Evolutionary conservation across 2,797 vertebrate genomes (phyloP).

Genomic region (Gymnothorax javanicus): DNA sequence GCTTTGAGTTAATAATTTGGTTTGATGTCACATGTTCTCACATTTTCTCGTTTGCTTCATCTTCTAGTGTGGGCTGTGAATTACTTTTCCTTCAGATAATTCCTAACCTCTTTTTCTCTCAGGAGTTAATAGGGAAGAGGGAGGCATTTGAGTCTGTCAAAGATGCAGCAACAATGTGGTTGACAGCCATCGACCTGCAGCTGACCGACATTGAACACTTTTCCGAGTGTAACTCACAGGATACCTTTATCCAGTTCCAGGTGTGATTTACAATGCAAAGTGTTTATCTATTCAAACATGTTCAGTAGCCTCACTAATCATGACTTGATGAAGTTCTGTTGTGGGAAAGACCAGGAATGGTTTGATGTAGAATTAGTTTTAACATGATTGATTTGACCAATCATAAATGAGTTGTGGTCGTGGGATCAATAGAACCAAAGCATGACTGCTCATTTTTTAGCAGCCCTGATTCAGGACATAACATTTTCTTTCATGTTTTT

Average conservation of each 20-base stretch:
- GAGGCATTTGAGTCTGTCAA: constrained; percentile 95
- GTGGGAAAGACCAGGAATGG: neutral
- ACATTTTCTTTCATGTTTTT: too few species aligned
- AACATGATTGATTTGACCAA: too few species aligned
- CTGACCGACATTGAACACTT: constrained; percentile 98
- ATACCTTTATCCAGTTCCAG: constrained; percentile 94
- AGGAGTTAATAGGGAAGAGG: constrained; percentile 95
- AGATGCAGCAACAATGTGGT: constrained; percentile 93
- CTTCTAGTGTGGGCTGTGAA: neutral
- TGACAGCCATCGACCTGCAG: constrained; percentile 99
- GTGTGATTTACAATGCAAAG: constrained; percentile 60
- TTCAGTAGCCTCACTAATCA: neutral
- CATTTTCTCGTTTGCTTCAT: neutral
- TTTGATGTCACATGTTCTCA: neutral
- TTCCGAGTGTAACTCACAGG: constrained; percentile 94
- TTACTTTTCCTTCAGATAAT: neutral
- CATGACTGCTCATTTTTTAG: too few species aligned
- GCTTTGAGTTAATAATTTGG: neutral
- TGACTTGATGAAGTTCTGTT: neutral
- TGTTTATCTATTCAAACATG: neutral
- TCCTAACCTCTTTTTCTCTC: constrained; percentile 19
- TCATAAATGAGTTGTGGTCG: too few species aligned
- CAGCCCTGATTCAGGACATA: too few species aligned
- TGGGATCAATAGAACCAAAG: too few species aligned
- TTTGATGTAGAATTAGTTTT: neutral